phyloP scores from a whole-genome alignment of 2,797 vertebrate species.

The Poecile montanus region DNA sequence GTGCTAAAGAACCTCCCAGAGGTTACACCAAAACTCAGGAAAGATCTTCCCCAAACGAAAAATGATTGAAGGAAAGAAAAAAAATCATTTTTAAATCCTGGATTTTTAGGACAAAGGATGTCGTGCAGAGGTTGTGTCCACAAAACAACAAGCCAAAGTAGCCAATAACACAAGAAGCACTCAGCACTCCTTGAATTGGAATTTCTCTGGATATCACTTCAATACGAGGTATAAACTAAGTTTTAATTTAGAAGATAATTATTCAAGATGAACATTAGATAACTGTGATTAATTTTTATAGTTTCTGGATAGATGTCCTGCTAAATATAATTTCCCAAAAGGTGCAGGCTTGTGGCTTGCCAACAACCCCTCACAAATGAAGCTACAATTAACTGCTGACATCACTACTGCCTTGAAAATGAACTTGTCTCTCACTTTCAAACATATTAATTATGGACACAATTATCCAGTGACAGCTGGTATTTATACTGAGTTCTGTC shows the following conservation, averaged over 20 bases:
- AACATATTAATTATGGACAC: not conserved
- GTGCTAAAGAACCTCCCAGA: not conserved
- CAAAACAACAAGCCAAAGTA: not conserved
- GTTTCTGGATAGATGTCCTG: not conserved
- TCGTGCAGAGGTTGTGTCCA: not conserved
- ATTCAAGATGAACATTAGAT: not conserved
- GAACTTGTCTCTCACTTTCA: slow-evolving; percentile 1
- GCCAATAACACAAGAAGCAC: not conserved
- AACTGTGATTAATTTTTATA: not conserved
- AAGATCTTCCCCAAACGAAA: not conserved
- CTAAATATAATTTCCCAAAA: not conserved
- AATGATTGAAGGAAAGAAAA: not conserved
- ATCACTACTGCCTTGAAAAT: not conserved
- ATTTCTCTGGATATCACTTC: not conserved
- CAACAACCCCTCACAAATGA: not conserved
- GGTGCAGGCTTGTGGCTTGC: not conserved
- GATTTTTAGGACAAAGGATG: not conserved
- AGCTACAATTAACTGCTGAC: not conserved
- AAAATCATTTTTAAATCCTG: not conserved
- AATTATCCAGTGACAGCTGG: not conserved
- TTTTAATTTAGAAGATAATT: not conserved
- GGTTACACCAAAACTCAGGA: not conserved
- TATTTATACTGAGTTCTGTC: not conserved
- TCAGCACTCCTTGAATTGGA: not conserved
- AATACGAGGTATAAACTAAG: not conserved